These are phyloP conservation scores for Apoda limacodes DNA, from an alignment of 2,888 invertebrate species.

Conservation along the genomic window DNA sequence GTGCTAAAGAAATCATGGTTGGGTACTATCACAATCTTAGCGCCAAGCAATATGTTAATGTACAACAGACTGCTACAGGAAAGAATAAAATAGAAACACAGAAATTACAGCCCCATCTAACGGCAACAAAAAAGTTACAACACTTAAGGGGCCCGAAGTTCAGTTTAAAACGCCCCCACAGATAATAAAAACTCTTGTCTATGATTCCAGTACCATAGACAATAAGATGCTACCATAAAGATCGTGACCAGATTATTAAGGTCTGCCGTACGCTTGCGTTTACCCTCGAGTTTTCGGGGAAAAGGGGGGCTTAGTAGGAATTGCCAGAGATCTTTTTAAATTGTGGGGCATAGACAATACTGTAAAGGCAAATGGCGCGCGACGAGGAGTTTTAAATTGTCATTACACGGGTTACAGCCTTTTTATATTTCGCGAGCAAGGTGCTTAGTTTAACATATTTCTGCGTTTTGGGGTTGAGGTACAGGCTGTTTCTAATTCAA, in stretches of 20 bases:
- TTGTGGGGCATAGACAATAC: constrained; percentile 42
- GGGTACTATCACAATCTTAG: too few relatives aligned
- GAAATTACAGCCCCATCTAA: constrained; percentile 38
- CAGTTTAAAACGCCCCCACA: constrained; percentile 57
- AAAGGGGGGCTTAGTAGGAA: too few relatives aligned
- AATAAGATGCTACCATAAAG: constrained; percentile 55
- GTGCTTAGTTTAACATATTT: constrained; percentile 52
- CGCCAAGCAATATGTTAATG: too few relatives aligned
- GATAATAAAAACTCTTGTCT: constrained; percentile 65
- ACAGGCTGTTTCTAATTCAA: constrained; percentile 27
- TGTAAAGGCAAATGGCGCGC: constrained; percentile 49
- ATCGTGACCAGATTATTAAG: constrained; percentile 26
- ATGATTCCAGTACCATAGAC: constrained; percentile 47
- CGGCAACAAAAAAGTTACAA: constrained; percentile 38
- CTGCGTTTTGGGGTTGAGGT: constrained; percentile 21
- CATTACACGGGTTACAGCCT: constrained; percentile 58
- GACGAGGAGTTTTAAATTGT: constrained; percentile 56
- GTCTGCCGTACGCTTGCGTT: too few relatives aligned
- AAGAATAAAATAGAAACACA: constrained; percentile 22
- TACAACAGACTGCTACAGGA: too few relatives aligned
- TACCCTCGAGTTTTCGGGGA: neutral
- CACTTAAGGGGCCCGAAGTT: constrained; percentile 47
- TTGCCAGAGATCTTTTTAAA: too few relatives aligned
- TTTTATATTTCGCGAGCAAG: constrained; percentile 49
- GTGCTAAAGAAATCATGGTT: too few relatives aligned